These are phyloP conservation scores for Turnix velox DNA, from an alignment of 2,113 vertebrate species.

Conservation along the genomic window DNA sequence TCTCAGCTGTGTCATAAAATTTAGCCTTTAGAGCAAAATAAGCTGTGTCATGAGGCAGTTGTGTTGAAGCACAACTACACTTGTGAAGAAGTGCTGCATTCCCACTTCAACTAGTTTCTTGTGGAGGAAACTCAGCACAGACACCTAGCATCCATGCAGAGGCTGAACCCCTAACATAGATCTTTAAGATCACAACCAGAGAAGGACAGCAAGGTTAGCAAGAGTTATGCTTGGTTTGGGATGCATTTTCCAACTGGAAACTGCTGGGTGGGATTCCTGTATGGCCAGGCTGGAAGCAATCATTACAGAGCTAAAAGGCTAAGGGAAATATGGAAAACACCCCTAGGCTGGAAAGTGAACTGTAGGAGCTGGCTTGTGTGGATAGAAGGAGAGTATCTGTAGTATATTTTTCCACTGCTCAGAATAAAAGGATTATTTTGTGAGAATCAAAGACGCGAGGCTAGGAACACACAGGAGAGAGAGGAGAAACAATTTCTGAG, in stretches of 20 bases:
- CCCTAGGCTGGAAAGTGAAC: neutral
- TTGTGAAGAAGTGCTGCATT: neutral
- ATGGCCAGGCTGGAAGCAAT: neutral
- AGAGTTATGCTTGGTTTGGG: neutral
- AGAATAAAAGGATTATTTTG: neutral
- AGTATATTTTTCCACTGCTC: neutral
- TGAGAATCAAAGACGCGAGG: neutral
- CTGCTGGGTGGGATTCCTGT: neutral
- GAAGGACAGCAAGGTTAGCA: neutral
- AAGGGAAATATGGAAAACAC: neutral
- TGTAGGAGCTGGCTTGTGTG: neutral
- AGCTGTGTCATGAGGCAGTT: accelerated
- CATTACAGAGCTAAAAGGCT: neutral
- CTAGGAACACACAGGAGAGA: neutral
- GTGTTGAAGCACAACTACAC: neutral
- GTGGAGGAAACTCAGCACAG: neutral
- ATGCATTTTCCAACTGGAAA: neutral
- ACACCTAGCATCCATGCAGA: neutral
- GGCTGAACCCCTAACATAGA: neutral
- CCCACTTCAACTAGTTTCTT: neutral
- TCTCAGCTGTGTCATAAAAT: neutral
- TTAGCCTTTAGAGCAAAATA: neutral
- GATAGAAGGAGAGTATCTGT: neutral
- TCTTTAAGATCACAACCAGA: neutral
- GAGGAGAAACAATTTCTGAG: neutral